Conservation (phyloP, 2,888 invertebrate species). For the Drosophila putrida region DNA sequence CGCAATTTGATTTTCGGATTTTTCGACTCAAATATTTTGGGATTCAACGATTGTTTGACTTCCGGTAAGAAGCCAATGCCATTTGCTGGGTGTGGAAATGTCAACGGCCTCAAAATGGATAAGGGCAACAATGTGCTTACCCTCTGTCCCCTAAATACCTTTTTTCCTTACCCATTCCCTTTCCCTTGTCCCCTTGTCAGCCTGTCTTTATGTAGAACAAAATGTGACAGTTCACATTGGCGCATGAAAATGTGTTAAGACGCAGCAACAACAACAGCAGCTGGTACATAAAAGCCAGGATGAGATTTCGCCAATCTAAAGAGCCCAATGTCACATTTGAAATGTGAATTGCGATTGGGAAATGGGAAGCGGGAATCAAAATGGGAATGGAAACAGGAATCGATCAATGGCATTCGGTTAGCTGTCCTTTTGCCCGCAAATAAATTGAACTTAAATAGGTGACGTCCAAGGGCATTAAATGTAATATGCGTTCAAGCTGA, state of each 20-base stretch:
- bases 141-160: neutral
- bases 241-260: conserved; percentile 62
- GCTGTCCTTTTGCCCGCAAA: conserved; percentile 66
- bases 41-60: conserved; percentile 40
- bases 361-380: conserved; percentile 7
- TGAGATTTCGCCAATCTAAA: conserved; percentile 73
- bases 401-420: conserved; percentile 70
- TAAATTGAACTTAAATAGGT: conserved; percentile 79
- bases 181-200: conserved; percentile 4
- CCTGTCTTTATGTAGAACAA: conserved; percentile 31
- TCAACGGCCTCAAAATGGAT: conserved; percentile 75
- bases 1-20: conserved; percentile 54
- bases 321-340: conserved; percentile 55
- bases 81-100: conserved; percentile 70
- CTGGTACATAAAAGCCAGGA: conserved; percentile 55
- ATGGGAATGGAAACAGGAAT: conserved; percentile 43
- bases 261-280: conserved; percentile 26
- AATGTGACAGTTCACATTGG: conserved; percentile 74
- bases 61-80: conserved; percentile 46
- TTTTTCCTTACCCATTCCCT: neutral
- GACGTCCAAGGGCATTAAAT: conserved; percentile 73
- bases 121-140: conserved; percentile 44
- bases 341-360: conserved; percentile 28
- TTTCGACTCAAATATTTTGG: conserved; percentile 56
- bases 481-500: conserved; percentile 54